These are phyloP conservation scores for Bilobella aurantiaca DNA, from an alignment of 1,140 invertebrate species.

Conservation along the genomic window DNA sequence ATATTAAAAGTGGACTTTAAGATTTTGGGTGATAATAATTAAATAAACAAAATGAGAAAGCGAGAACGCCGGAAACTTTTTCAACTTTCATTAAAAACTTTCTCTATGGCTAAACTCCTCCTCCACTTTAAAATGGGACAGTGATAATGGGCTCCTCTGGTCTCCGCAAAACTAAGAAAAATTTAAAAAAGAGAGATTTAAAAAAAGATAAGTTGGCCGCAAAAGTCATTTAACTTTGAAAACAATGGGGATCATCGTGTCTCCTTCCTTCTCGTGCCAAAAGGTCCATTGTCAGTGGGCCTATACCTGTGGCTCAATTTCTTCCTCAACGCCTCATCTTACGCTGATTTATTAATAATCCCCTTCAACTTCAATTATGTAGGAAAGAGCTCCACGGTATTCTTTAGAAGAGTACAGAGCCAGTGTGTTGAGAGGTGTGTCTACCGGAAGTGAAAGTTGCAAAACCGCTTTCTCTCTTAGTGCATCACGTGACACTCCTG, in stretches of 20 bases:
- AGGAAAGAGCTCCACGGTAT: not conserved
- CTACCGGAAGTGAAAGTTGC: too few relatives aligned
- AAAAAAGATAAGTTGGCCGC: not conserved
- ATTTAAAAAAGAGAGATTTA: not conserved
- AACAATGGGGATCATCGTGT: not conserved
- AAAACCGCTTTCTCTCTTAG: too few relatives aligned
- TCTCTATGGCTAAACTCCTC: not conserved
- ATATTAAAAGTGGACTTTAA: not conserved
- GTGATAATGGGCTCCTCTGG: not conserved
- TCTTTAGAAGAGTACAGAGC: not conserved
- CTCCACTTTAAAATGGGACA: not conserved
- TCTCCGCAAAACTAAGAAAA: too few relatives aligned
- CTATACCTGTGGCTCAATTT: not conserved
- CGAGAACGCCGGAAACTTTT: not conserved
- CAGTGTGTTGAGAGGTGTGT: not conserved
- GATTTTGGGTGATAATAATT: not conserved
- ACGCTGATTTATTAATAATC: not conserved
- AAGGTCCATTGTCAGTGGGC: not conserved
- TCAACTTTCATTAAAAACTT: not conserved
- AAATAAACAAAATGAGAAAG: not conserved
- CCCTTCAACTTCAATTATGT: not conserved
- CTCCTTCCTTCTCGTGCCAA: not conserved
- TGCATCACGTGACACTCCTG: too few relatives aligned
- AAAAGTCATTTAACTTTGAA: not conserved
- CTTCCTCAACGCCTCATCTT: not conserved